Conservation (phyloP, 2,113 vertebrate species). For the Pantherophis guttatus region DNA sequence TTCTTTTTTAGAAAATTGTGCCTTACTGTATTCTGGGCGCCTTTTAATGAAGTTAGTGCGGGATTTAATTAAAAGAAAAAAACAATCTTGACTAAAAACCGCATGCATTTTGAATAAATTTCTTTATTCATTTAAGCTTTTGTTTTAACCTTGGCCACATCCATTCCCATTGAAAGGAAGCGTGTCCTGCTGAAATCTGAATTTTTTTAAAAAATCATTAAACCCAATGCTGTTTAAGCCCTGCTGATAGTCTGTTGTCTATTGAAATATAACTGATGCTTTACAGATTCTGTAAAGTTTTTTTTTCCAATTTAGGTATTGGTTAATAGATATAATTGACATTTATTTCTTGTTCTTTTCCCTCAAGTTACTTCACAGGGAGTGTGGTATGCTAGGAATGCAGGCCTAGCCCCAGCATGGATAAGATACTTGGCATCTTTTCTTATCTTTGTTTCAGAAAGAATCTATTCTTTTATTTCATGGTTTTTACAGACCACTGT, state of each 20-base stretch:
- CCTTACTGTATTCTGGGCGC: neutral
- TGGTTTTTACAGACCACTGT: too few relatives aligned
- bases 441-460: neutral
- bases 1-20: too few relatives aligned
- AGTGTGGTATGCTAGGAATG: conserved; percentile 29
- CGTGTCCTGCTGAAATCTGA: neutral
- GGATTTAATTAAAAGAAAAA: neutral
- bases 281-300: neutral
- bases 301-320: too few relatives aligned
- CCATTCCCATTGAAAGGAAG: neutral
- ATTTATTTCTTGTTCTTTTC: fast-evolving
- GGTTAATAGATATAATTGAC: neutral
- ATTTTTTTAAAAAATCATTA: neutral
- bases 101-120: neutral
- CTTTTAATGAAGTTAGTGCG: neutral
- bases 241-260: neutral
- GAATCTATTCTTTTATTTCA: neutral
- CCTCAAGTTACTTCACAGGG: neutral
- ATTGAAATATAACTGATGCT: neutral
- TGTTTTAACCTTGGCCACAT: neutral
- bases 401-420: conserved; percentile 3
- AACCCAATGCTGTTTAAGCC: neutral
- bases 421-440: neutral
- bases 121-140: neutral
- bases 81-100: neutral